Conservation (phyloP, 2,113 vertebrate genomes). For the Castor canadensis region DNA sequence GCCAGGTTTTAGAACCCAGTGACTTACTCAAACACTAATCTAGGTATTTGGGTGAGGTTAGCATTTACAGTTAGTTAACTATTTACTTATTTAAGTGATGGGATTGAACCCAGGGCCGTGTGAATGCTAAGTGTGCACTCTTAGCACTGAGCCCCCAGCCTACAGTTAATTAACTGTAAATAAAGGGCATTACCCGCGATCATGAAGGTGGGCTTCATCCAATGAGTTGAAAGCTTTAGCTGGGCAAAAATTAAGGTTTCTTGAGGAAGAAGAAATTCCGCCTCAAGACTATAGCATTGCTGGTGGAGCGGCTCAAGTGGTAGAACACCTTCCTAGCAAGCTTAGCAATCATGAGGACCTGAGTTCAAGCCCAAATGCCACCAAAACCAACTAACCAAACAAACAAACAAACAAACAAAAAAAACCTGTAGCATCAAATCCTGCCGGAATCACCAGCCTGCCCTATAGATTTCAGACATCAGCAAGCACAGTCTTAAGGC, state of each 20-base stretch:
- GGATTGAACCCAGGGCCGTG: background rate
- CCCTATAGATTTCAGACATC: background rate
- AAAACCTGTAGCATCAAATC: background rate
- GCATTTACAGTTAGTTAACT: background rate
- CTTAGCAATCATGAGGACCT: background rate
- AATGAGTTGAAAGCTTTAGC: background rate
- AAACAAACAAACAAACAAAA: too few relatives aligned
- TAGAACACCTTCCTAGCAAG: too few relatives aligned
- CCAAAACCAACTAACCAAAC: too few relatives aligned
- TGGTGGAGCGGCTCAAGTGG: too few relatives aligned
- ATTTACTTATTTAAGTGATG: background rate
- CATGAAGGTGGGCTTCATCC: too few relatives aligned
- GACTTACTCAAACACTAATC: background rate
- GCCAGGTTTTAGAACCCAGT: background rate
- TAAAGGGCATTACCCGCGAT: background rate
- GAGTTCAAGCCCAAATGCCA: too few relatives aligned
- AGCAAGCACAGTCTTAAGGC: too few relatives aligned
- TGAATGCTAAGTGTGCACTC: background rate
- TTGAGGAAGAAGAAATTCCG: background rate
- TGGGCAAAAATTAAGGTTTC: background rate
- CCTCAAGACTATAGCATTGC: too few relatives aligned
- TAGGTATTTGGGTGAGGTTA: background rate
- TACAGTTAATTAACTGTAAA: background rate
- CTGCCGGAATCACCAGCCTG: background rate
- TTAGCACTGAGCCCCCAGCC: background rate